Evolutionary conservation across 2,113 vertebrate genomes (phyloP).

Genomic region (Pedetes capensis): DNA sequence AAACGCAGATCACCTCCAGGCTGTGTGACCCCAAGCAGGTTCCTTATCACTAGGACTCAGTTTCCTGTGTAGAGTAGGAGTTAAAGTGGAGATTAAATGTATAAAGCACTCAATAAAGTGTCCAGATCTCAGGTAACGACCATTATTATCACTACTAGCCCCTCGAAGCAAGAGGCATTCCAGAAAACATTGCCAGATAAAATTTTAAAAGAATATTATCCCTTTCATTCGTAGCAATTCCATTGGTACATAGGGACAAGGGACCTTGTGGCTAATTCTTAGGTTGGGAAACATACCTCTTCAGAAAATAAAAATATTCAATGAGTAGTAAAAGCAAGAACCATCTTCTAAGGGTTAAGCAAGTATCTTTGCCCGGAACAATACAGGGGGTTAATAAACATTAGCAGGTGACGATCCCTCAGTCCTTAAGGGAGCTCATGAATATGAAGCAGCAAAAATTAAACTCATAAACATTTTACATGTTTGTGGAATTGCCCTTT

Average conservation of each 20-base stretch:
- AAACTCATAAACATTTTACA: neutral
- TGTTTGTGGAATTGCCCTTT: neutral
- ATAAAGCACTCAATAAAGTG: neutral
- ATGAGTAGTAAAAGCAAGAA: neutral
- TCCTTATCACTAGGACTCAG: neutral
- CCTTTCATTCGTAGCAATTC: neutral
- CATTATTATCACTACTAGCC: neutral
- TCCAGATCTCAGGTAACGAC: neutral
- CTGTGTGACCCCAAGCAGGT: neutral
- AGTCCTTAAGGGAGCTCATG: neutral
- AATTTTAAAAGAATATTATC: neutral
- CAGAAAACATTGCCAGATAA: neutral
- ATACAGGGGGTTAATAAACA: neutral
- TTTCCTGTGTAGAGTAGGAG: neutral
- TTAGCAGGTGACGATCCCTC: neutral
- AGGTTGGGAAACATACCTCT: constrained; percentile 7
- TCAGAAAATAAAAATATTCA: neutral
- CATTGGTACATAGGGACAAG: neutral
- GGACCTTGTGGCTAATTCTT: neutral
- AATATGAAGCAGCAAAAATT: neutral
- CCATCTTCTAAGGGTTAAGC: neutral
- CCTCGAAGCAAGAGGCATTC: neutral
- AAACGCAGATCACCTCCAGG: neutral
- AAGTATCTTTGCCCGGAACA: neutral
- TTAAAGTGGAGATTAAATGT: neutral